Base-by-base conservation (phyloP, 2,113 vertebrate species). In the Brienomyrus brachyistius region DNA sequence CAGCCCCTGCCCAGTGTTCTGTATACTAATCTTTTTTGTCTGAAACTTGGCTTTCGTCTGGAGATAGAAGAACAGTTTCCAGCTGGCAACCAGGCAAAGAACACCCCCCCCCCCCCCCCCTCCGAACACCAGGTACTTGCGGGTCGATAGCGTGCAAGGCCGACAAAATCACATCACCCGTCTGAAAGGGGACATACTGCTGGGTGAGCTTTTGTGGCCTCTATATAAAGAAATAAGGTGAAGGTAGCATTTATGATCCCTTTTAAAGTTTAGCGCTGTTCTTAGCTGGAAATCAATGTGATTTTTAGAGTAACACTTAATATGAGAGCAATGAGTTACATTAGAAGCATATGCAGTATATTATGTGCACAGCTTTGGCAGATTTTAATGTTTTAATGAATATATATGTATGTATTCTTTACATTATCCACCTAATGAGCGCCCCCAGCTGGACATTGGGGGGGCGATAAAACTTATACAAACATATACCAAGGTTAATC, bases 1-100 rank as follows among this genome's bases (percentile, higher is more conserved):
- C 84, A 77, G 86, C 85, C 50, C 19, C 89, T 52, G 83, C 5
- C 62, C 51, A 45, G 84, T 83, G 86, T 90, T 59, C 70, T 92
- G 51, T 74, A 50, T 66, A 35, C 43, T 21, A 62, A 83, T 83
- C 15, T 45, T 47, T 83, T 83, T 77, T 35, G 27, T 40, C 23
- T 77, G 62, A 27, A 48, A 47, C 80, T 23, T 23, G 35, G 40
- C 43, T 21, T 83, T 52, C 48, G 11, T 54, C 50, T 52, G 2
- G 27, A 86, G 45, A 40, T 51, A 52, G 48, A 52, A 35, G 11
- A 86, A 54, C 35, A 52, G 47, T 17, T 86, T 86, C 17, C 50
- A 52, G 43, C 10, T 85, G 45, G 5, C 10, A 7, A 19, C 51
- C n/a, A 7, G n/a, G n/a, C 85, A 86, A 86, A 35, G 52, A 54